Evolutionary conservation across 2,113 vertebrate species (phyloP), one percentile per base, ranked within the genome.

Genomic region (Neodon shergylaensis): DNA sequence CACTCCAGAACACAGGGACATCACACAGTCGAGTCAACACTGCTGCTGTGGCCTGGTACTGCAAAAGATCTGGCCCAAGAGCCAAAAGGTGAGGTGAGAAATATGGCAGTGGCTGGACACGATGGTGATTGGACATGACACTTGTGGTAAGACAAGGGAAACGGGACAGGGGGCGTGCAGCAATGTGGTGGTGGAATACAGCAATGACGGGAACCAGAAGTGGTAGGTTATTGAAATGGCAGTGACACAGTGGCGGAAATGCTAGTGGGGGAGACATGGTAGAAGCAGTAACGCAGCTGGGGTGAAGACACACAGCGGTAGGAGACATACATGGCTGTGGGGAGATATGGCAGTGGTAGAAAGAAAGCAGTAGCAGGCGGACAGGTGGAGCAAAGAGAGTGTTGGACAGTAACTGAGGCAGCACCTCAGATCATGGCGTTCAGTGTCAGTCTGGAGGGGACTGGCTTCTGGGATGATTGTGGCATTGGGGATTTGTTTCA

Each of bases 391-490:
- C 2, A 4, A n/a, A 3, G 9, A 70, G 3, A 0, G 28, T 1
- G 16, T 44, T 66, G 22, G 21, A 4, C 9, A 47, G 39, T 17
- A 4, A 0, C 4, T 16, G 1, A 22, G 77, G 36, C 24, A 66
- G 22, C 0, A 19, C 12, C 44, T 81, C n/a, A 12, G 22, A 9
- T 13, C 58, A 7, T 0, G n/a, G 42, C 10, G 0, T 0, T 65
- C 33, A 1, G 1, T 5, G 5, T 24, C 10, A 8, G 22, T 3
- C 10, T 22, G 14, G 0, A 0, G 0, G 2, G 11, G 24, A 63
- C 42, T 31, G 36, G 33, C 12, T 63, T 21, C 54, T 10, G 12
- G 65, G 26, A 31, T 9, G 49, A 16, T 4, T 0, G 2, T 36
- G 77, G 52, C 49, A 52, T 22, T 9, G 44, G 17, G 8, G 58